Base-by-base conservation (phyloP, 2,888 invertebrate genomes). In the Zygogramma bicolorata region DNA sequence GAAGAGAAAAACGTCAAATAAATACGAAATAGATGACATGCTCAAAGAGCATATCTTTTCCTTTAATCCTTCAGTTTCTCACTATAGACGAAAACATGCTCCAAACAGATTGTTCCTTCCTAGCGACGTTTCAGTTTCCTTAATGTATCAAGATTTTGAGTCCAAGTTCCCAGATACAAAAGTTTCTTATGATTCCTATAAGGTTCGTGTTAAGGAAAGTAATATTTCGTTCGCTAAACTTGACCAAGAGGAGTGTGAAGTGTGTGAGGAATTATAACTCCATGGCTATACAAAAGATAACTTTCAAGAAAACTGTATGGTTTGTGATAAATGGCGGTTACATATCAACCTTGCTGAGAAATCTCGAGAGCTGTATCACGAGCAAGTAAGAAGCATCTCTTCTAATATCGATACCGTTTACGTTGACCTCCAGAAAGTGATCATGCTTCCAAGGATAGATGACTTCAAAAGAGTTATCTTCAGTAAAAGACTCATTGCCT, bases 231-330 rank as follows among this genome's bases (percentile, higher is more conserved):
- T 77, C 62, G 70, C 77, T 15, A 66, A 67, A 61, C 61, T 78
- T 22, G 77, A 77, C 6, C 71, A 76, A 49, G 76, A 79, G 67
- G 80, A 80, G 57, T 80, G 77, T 63, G 74, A 79, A 22, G 25
- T 34, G 22, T 78, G 75, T 69, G 77, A 76, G 68, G 60, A 69
- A 29, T 73, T 74, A 60, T 42, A 72, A 20, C 46, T 70, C 38
- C 70, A 77, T 71, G 68, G 49, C 22, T 73, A 75, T 53, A 70
- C 69, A 29, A 57, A 65, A 68, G 65, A 76, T 27, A 53, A 74
- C 22, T 62, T 76, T 53, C 57, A 73, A 57, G 68, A 65, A 60
- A 42, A 66, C 34, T 74, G 74, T 65, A 20, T 42, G 20, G 27
- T 42, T 34, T 72, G 72, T 63, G 29, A 34, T 15, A 60, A 57